These are phyloP conservation scores for Metacarcinus magister DNA, from an alignment of 2,888 invertebrate species.

Conservation along the genomic window DNA sequence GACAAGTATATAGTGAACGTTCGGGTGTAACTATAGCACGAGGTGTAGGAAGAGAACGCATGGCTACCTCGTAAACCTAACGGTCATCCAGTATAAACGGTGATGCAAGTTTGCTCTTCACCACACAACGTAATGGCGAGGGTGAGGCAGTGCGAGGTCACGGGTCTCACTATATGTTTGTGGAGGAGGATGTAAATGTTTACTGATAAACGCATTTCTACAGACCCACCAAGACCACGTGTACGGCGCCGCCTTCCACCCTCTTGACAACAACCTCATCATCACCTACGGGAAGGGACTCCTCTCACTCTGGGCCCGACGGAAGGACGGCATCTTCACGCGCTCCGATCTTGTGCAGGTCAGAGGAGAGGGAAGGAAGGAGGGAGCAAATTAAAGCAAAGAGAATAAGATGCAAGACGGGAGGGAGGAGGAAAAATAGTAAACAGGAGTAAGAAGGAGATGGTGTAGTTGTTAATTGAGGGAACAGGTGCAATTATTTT, in stretches of 20 bases:
- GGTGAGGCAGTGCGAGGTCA: neutral
- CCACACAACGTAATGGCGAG: neutral
- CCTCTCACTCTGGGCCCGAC: conserved; percentile 95
- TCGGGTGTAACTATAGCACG: too few species aligned
- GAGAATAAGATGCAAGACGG: neutral
- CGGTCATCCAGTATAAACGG: too few species aligned
- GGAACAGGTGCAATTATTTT: neutral
- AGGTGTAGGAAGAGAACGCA: too few species aligned
- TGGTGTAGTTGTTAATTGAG: too few species aligned
- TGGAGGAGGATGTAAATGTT: neutral
- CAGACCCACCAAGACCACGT: conserved; percentile 95
- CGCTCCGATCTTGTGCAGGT: conserved; percentile 91
- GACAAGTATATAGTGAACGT: too few species aligned
- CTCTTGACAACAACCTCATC: conserved; percentile 94
- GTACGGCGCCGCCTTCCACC: conserved; percentile 95
- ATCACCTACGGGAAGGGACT: conserved; percentile 96
- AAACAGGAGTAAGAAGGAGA: neutral
- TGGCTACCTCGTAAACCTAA: too few species aligned
- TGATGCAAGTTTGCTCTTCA: neutral
- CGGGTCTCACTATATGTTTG: neutral
- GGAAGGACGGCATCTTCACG: conserved; percentile 96
- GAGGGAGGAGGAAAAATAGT: neutral
- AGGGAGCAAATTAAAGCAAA: neutral
- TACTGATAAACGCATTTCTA: conserved; percentile 66
- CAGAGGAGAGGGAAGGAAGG: conserved; percentile 38